Evolutionary conservation across 2,888 invertebrate species (phyloP).

Genomic region (Luperina nickerlii): DNA sequence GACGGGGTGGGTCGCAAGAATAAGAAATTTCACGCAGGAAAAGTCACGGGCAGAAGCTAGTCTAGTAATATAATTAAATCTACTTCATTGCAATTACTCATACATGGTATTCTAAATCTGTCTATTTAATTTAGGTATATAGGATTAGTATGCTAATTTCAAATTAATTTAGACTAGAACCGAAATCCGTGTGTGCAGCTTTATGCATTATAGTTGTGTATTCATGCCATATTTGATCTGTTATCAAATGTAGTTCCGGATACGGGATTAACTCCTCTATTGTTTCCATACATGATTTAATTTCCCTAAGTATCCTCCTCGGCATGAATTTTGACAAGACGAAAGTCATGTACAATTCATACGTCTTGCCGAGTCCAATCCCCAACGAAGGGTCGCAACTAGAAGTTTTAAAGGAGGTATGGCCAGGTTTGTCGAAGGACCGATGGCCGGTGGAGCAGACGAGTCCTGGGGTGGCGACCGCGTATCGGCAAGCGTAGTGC

Average conservation of each 20-base stretch:
- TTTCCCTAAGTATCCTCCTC: background rate
- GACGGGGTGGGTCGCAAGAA: background rate
- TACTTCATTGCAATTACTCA: slow-evolving; percentile 19
- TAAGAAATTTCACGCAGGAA: background rate
- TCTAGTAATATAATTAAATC: background rate
- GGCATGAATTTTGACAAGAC: too few species aligned
- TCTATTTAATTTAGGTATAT: slow-evolving; percentile 57
- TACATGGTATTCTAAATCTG: slow-evolving; percentile 17
- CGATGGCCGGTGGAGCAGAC: too few species aligned
- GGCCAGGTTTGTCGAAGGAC: too few species aligned
- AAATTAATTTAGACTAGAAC: slow-evolving; percentile 78
- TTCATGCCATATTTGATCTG: slow-evolving; percentile 56
- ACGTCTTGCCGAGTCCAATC: too few species aligned
- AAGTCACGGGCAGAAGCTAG: background rate
- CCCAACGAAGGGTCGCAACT: too few species aligned
- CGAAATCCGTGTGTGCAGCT: slow-evolving; percentile 54
- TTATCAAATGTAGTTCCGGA: slow-evolving; percentile 36
- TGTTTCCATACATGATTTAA: background rate
- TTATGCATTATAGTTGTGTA: slow-evolving; percentile 64
- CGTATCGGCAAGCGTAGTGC: too few species aligned
- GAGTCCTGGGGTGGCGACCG: too few species aligned
- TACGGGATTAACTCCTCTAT: slow-evolving; percentile 18
- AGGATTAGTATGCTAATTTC: slow-evolving; percentile 77
- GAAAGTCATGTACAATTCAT: too few species aligned
- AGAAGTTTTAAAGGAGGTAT: too few species aligned